Evolutionary conservation across 2,113 vertebrate species (phyloP), one percentile per base, ranked within the genome.

Genomic region (Cygnus buccinator): DNA sequence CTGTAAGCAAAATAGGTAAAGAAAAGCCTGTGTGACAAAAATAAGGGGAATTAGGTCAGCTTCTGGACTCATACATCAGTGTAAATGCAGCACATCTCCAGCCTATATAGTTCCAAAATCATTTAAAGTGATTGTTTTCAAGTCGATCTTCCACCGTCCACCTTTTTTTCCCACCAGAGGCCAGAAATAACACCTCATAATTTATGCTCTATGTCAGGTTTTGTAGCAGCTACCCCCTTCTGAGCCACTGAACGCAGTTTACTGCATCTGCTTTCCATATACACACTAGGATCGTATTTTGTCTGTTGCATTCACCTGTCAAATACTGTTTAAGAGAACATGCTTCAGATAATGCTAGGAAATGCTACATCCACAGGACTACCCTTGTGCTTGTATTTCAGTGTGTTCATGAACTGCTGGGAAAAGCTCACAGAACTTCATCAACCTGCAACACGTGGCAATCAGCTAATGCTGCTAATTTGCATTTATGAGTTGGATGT

Each of bases 241-340:
- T 75, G 90, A 90, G 95, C 84, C 83, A 68, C 5, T 65, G 83
- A 92, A 72, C 76, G 68, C 39, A 2, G 73, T 62, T 90, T 91
- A 68, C 80, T 90, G 83, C 94, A 82, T 81, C 96, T 94, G 87
- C 87, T 89, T 93, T 91, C 95, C 89, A 82, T 94, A 90, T 22
- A 46, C 74, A 66, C 58, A 10, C 81, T 87, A 75, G 37, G 92
- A 93, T 62, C 63, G 58, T 52, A 91, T 95, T 92, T 89, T 92
- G 86, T 87, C 62, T 75, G 3, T 37, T 83, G 92, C 77, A 62
- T 92, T 91, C 94, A 87, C 91, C 81, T 96, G 96, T 94, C 96
- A 95, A 70, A 70, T 48, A 43, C 21, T 55, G 89, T 95, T 96
- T 94, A 50, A 79, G 83, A 80, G 73, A 96, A 90, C 92, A 89